Conservation (phyloP, 2,797 vertebrate genomes). For the Enteromius afrohamiltoni region DNA sequence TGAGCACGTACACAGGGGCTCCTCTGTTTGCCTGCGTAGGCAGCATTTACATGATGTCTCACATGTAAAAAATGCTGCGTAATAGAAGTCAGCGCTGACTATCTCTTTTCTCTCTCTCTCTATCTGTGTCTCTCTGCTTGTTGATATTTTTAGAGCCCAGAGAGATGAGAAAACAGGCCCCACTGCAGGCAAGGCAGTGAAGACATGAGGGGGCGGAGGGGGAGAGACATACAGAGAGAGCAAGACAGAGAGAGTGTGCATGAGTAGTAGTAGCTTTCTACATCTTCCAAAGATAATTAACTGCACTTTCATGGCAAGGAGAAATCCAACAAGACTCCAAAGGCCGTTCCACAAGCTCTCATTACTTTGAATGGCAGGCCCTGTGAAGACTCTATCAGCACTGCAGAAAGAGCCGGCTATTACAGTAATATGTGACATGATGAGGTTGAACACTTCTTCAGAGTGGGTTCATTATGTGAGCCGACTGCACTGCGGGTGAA, state of each 20-base stretch:
- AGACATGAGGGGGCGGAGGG: slow-evolving; percentile 70
- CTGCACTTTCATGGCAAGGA: slow-evolving; percentile 31
- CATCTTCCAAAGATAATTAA: slow-evolving; percentile 47
- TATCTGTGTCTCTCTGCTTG: slow-evolving; percentile 45
- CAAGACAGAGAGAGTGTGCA: slow-evolving; percentile 56
- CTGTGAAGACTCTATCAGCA: slow-evolving; percentile 42
- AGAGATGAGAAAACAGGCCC: slow-evolving; percentile 75
- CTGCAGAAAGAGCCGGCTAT: slow-evolving; percentile 37
- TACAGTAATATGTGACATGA: slow-evolving; percentile 52
- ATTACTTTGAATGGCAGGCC: slow-evolving; percentile 51
- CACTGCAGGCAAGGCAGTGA: slow-evolving; percentile 70
- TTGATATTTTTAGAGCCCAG: slow-evolving; percentile 79
- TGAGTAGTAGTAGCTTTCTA: slow-evolving; percentile 42
- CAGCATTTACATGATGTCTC: slow-evolving; percentile 40
- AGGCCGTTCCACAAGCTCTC: slow-evolving; percentile 36
- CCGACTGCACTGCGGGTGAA: not conserved
- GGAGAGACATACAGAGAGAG: slow-evolving; percentile 51
- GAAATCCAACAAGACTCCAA: slow-evolving; percentile 26
- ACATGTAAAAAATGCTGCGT: slow-evolving; percentile 51
- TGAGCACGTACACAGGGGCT: not conserved
- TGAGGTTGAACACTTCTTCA: slow-evolving; percentile 33
- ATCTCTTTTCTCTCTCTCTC: slow-evolving; percentile 44
- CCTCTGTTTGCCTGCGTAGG: slow-evolving; percentile 15
- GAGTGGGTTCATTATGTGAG: slow-evolving; percentile 32
- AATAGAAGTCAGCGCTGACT: slow-evolving; percentile 35